Evolutionary conservation across 2,113 vertebrate species (phyloP), one percentile per base, ranked within the genome.

Genomic region (Tragelaphus buxtoni): DNA sequence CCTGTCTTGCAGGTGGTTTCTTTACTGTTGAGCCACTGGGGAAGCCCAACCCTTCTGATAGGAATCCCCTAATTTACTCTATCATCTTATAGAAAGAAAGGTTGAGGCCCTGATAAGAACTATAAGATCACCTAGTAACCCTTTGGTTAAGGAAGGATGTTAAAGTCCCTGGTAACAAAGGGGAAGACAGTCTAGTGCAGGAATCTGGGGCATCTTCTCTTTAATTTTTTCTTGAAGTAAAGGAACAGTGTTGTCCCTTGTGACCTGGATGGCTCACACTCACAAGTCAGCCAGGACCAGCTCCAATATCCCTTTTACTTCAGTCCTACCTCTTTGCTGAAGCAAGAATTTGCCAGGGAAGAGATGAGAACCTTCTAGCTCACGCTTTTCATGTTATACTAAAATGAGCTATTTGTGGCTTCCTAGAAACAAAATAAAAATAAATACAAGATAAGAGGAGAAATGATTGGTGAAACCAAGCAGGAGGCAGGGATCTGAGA

Each of bases 371-470:
- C 20, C 65, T 5, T 4, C 39, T 26, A 8, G 35, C 90, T 88
- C 90, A 56, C 5, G 51, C 30, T 92, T 95, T 74, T 95, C 56
- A 14, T 8, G 7, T 12, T 60, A 10, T 13, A 60, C 47, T 96
- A 72, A 26, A 63, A 60, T 80, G 65, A 83, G 60, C 93, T 95
- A 93, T 96, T 79, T 94, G 74, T 95, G 91, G 51, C 77, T 92
- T 87, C 84, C 63, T 95, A 39, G 55, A 80, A 95, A 60, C 56
- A 74, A 39, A 63, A 88, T 45, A 58, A 87, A 28, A 76, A 92
- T 82, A 95, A 83, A 95, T 49, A 85, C 91, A 61, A 81, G 60
- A 84, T 95, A 63, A 90, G 93, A 79, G 85, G 69, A 83, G 56
- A 89, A 94, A 81, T 53, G 83, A 97, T 26, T 58, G 84, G 56